These are phyloP conservation scores for Manis crassicaudata DNA, from an alignment of 2,797 vertebrate species.

Conservation along the genomic window DNA sequence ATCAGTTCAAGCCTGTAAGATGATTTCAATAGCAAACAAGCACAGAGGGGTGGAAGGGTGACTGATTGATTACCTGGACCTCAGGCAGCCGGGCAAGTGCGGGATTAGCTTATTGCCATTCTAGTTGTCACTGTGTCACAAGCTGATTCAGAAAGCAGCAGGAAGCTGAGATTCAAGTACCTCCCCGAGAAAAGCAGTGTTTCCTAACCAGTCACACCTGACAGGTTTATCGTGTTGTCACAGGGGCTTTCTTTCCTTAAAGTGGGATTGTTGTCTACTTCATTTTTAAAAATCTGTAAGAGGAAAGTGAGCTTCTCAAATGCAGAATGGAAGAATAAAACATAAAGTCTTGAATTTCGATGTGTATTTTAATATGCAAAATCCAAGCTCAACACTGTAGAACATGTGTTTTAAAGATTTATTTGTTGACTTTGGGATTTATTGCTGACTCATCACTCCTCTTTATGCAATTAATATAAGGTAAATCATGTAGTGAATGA, in stretches of 20 bases:
- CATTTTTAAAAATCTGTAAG: neutral
- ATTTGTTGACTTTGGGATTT: neutral
- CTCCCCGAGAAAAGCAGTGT: neutral
- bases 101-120: neutral
- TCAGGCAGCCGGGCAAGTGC: neutral
- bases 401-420: neutral
- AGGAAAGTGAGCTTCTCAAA: neutral
- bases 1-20: neutral
- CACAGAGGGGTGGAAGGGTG: neutral
- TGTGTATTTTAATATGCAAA: conserved; percentile 25
- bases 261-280: neutral
- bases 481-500: conserved; percentile 37
- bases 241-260: neutral
- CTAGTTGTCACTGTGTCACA: neutral
- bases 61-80: neutral
- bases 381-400: neutral
- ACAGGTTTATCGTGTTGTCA: neutral
- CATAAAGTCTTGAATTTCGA: neutral
- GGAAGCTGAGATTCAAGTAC: neutral
- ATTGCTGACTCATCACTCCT: neutral
- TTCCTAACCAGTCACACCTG: neutral
- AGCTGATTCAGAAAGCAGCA: neutral
- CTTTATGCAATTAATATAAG: conserved; percentile 47
- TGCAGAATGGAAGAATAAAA: neutral
- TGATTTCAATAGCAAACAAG: neutral